Evolutionary conservation across 2,113 vertebrate species (phyloP).

Genomic region (Eidolon helvum): DNA sequence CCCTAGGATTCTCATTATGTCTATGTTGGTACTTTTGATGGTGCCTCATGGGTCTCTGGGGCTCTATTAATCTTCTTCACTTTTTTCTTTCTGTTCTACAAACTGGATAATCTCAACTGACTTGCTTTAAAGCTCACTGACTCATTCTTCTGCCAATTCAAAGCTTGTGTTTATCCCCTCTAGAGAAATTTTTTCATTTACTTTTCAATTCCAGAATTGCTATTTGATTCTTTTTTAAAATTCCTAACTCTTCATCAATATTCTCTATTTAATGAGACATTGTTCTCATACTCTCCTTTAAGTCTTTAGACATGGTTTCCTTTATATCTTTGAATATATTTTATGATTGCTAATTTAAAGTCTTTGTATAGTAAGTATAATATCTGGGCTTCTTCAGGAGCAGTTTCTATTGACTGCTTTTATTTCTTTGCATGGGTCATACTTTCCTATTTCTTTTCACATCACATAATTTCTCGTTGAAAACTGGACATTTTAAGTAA

Average conservation of each 20-base stretch:
- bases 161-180: neutral
- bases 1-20: neutral
- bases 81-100: neutral
- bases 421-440: neutral
- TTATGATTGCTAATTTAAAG: neutral
- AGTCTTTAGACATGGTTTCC: neutral
- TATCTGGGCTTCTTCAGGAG: neutral
- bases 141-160: neutral
- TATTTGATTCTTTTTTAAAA: constrained; percentile 10
- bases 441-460: neutral
- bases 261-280: neutral
- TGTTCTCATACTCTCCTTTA: neutral
- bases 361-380: neutral
- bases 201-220: neutral
- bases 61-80: neutral
- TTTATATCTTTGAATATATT: neutral
- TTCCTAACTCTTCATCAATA: neutral
- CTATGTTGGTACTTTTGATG: neutral
- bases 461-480: neutral
- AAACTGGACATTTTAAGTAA: neutral
- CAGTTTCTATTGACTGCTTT: neutral
- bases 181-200: neutral
- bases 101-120: neutral
- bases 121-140: neutral
- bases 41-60: neutral